A percentile compares a stretch with the other conserved stretches of the same genome.
These are phyloP conservation scores for Saturnia pavonia DNA, from an alignment of 2,888 invertebrate genomes.

Conservation along the genomic window DNA sequence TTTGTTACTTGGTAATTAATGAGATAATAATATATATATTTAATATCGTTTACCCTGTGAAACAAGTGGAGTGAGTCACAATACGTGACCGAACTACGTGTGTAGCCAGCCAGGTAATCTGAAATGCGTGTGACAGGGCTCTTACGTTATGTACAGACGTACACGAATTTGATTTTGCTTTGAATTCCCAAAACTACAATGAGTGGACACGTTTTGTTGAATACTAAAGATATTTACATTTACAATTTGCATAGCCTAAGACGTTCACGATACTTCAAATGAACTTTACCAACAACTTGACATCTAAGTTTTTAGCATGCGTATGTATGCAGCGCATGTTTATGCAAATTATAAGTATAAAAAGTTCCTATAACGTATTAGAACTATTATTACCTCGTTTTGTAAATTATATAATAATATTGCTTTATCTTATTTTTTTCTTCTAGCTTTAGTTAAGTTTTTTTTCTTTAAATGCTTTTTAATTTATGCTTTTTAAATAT, in stretches of 20 bases:
- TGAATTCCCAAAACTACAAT: slow-evolving; percentile 54
- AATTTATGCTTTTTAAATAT: too few relatives aligned
- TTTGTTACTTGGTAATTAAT: neutral
- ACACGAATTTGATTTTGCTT: slow-evolving; percentile 54
- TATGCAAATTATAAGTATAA: neutral
- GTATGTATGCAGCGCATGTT: neutral
- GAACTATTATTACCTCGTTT: neutral
- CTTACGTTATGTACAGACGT: slow-evolving; percentile 53
- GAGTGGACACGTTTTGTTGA: slow-evolving; percentile 40
- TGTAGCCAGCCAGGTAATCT: slow-evolving; percentile 45
- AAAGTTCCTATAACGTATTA: neutral
- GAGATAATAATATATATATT: neutral
- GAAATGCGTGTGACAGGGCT: slow-evolving; percentile 55
- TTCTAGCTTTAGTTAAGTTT: too few relatives aligned
- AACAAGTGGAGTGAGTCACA: slow-evolving; percentile 36
- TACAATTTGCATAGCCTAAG: neutral
- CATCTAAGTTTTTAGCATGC: neutral
- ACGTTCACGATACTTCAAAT: neutral
- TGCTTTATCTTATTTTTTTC: too few relatives aligned
- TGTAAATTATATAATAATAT: neutral
- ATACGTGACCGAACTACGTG: slow-evolving; percentile 30
- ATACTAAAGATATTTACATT: slow-evolving; percentile 43
- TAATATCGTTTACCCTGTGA: slow-evolving; percentile 26
- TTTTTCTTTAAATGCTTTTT: too few relatives aligned
- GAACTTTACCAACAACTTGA: neutral